phyloP scores from a whole-genome alignment of 2,888 invertebrate genomes.

The Matsumyia berberina region DNA sequence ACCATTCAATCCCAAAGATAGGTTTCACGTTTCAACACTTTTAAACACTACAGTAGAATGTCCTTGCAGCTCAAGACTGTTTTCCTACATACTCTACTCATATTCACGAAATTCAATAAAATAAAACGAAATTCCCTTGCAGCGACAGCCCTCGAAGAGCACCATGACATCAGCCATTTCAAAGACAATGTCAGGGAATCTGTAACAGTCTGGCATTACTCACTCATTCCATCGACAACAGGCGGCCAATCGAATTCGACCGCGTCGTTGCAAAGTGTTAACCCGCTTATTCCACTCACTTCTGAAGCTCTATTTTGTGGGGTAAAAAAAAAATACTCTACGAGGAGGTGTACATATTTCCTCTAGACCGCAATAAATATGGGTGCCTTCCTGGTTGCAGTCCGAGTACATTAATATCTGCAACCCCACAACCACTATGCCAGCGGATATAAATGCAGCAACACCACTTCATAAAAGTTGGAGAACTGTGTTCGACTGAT shows the following conservation, averaged over 20 bases:
- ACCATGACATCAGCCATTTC: conserved; percentile 19
- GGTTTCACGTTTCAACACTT: neutral
- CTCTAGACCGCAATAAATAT: conserved; percentile 63
- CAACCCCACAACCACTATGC: conserved; percentile 25
- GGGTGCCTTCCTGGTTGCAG: conserved; percentile 49
- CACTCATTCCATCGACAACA: conserved; percentile 51
- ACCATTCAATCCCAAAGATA: no score
- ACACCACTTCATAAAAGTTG: conserved; percentile 57
- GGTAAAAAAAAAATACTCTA: conserved; percentile 8
- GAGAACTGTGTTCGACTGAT: conserved; percentile 41
- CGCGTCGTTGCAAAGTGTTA: conserved; percentile 43
- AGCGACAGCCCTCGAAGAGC: neutral
- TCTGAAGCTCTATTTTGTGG: neutral
- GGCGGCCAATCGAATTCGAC: conserved; percentile 44
- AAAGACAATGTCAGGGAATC: conserved; percentile 22
- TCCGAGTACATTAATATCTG: conserved; percentile 47
- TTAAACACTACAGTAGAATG: conserved; percentile 10
- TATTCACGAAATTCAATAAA: conserved; percentile 35
- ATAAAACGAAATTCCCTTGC: conserved; percentile 18
- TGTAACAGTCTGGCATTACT: conserved; percentile 55
- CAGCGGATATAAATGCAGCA: conserved; percentile 36
- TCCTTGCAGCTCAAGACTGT: neutral
- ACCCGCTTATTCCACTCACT: conserved; percentile 47
- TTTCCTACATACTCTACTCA: neutral
- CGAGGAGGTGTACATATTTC: conserved; percentile 3